Conservation (phyloP, 2,797 vertebrate genomes). For the Anomalospiza imberbis region DNA sequence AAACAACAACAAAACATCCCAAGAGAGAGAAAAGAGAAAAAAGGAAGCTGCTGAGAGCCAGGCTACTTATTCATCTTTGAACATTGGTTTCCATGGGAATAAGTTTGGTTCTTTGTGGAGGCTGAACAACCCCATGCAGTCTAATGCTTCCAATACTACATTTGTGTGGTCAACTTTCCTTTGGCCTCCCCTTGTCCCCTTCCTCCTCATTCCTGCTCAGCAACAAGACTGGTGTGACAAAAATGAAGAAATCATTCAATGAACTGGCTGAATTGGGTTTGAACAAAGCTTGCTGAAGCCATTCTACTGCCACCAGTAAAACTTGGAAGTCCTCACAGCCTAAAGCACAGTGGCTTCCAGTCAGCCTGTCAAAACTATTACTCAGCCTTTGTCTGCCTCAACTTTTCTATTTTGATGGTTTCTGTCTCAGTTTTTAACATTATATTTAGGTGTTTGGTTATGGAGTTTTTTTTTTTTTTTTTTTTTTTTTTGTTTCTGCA, state of each 20-base stretch:
- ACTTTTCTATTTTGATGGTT: neutral
- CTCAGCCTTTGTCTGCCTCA: neutral
- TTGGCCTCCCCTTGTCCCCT: conserved; percentile 10
- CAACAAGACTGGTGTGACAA: conserved; percentile 31
- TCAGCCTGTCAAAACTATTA: neutral
- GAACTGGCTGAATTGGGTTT: conserved; percentile 42
- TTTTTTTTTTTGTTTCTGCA: neutral
- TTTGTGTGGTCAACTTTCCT: conserved; percentile 68
- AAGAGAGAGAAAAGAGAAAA: conserved; percentile 47
- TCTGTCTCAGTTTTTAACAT: neutral
- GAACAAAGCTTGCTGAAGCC: conserved; percentile 13
- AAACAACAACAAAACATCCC: conserved; percentile 66
- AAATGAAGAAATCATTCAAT: conserved; percentile 49
- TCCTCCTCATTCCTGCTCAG: conserved; percentile 33
- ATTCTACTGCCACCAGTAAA: conserved; percentile 13
- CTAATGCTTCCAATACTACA: conserved; percentile 39
- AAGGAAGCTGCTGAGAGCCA: conserved; percentile 62
- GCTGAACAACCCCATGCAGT: conserved; percentile 6
- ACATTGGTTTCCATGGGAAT: conserved; percentile 76
- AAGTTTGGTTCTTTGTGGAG: conserved; percentile 65
- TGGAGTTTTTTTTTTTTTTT: too few relatives aligned
- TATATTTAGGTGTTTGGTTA: neutral
- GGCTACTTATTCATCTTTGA: conserved; percentile 51
- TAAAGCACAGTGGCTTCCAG: conserved; percentile 18
- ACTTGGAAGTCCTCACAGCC: neutral